phyloP scores from a whole-genome alignment of 1,140 invertebrate species.

The Lineus longissimus region DNA sequence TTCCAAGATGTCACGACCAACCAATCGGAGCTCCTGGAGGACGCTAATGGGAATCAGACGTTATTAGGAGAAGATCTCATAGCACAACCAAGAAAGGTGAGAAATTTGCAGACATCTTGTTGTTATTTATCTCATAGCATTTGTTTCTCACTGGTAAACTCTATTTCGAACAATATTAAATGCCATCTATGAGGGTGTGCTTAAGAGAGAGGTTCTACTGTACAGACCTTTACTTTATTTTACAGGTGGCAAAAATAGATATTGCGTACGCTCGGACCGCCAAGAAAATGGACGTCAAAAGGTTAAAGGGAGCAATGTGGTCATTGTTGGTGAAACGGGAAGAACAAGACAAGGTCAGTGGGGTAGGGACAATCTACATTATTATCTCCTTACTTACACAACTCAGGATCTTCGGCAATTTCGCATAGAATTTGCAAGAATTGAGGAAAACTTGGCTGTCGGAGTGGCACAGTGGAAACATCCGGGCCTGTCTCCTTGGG shows the following conservation, averaged over 20 bases:
- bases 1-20: slow-evolving; percentile 19
- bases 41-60: slow-evolving; percentile 35
- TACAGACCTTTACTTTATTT: slow-evolving; percentile 12
- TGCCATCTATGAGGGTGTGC: no score
- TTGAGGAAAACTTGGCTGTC: neutral
- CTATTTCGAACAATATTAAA: no score
- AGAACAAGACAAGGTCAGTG: slow-evolving; percentile 18
- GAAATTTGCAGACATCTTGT: neutral
- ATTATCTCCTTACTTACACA: slow-evolving; percentile 23
- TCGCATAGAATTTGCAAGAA: neutral
- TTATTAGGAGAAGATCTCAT: slow-evolving; percentile 60
- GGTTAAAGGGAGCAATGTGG: slow-evolving; percentile 71
- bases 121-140: no score
- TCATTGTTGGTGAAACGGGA: slow-evolving; percentile 44
- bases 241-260: slow-evolving; percentile 63
- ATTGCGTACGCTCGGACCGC: slow-evolving; percentile 72
- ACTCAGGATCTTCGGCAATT: neutral
- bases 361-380: neutral
- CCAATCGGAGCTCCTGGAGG: neutral
- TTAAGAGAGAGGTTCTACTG: no score
- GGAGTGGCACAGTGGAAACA: slow-evolving; percentile 2
- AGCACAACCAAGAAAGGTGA: slow-evolving; percentile 55
- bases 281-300: slow-evolving; percentile 76
- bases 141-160: no score
- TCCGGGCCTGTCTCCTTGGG: neutral